phyloP scores from a whole-genome alignment of 2,888 invertebrate species.

The Caenorhabditis sp. region DNA sequence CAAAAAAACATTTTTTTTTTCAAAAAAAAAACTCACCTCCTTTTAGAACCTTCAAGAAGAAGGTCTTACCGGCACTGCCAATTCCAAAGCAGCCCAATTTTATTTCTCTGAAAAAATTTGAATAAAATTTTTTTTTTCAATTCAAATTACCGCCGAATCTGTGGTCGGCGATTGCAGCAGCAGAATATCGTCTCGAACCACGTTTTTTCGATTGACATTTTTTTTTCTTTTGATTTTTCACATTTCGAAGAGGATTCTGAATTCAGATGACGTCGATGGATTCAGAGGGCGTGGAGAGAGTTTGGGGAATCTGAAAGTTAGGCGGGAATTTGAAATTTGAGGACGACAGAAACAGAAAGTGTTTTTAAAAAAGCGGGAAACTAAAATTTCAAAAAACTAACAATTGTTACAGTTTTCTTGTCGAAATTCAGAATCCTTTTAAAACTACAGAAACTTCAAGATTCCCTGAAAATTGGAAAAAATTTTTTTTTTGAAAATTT shows the following conservation, averaged over 20 bases:
- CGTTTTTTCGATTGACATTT: constrained; percentile 23
- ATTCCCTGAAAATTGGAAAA: too few species aligned
- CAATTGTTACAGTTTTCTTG: too few species aligned
- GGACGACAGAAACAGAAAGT: neutral
- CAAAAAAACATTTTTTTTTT: neutral
- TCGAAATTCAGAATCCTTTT: neutral
- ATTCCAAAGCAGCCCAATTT: constrained; percentile 75
- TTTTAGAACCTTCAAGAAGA: constrained; percentile 78
- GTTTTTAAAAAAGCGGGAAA: too few species aligned
- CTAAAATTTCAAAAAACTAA: too few species aligned
- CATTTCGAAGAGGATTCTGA: neutral
- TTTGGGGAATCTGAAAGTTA: neutral
- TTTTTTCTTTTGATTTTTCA: neutral
- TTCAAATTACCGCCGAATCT: constrained; percentile 17
- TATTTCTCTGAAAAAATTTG: constrained; percentile 60
- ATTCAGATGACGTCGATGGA: too few species aligned
- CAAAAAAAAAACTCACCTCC: constrained; percentile 69
- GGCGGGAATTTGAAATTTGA: neutral
- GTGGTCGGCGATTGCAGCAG: constrained; percentile 29
- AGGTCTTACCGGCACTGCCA: constrained; percentile 80
- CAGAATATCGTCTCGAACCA: constrained; percentile 55
- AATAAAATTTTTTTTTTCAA: neutral
- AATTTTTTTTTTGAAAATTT: too few species aligned
- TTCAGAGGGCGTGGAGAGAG: too few species aligned
- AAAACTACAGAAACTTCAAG: too few species aligned